Percentiles rank a stretch among this genome's conserved stretches.
phyloP scores from a whole-genome alignment of 2,113 vertebrate genomes.

The Symphodus melops region DNA sequence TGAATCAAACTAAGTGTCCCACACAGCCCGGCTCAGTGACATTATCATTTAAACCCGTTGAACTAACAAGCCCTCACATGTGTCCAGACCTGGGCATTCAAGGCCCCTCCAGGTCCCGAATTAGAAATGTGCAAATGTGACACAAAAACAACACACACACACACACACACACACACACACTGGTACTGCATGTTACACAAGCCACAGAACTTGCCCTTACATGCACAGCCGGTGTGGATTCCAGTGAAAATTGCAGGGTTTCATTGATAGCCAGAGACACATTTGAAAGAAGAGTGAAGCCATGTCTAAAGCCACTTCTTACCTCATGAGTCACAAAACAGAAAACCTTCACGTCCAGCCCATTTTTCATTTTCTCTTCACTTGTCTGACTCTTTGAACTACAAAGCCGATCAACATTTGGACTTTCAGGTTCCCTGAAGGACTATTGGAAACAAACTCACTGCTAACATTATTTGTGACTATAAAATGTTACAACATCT shows the following conservation, averaged over 20 bases:
- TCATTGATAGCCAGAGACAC: constrained; percentile 74
- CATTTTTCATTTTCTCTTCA: neutral
- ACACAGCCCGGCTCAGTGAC: neutral
- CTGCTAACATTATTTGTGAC: too few relatives aligned
- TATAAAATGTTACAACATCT: too few relatives aligned
- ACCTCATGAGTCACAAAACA: constrained; percentile 4
- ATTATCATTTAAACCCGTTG: neutral
- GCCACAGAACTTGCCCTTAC: constrained; percentile 75
- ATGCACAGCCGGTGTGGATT: constrained; percentile 78
- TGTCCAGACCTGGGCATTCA: constrained; percentile 54
- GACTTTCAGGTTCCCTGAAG: too few relatives aligned
- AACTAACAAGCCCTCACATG: constrained; percentile 35
- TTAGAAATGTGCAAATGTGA: constrained; percentile 61
- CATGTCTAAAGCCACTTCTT: constrained; percentile 20
- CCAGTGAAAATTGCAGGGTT: constrained; percentile 83
- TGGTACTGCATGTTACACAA: constrained; percentile 70
- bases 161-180: constrained; percentile 42
- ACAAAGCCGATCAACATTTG: neutral
- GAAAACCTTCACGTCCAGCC: neutral
- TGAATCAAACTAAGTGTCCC: neutral
- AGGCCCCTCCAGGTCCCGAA: constrained; percentile 51
- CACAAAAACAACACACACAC: constrained; percentile 41
- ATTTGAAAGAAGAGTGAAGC: constrained; percentile 52
- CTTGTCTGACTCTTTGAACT: neutral
- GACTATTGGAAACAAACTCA: too few relatives aligned